Evolutionary conservation across 2,113 vertebrate genomes (phyloP), one percentile per base, ranked within the genome.

Genomic region (Vireo altiloquus): DNA sequence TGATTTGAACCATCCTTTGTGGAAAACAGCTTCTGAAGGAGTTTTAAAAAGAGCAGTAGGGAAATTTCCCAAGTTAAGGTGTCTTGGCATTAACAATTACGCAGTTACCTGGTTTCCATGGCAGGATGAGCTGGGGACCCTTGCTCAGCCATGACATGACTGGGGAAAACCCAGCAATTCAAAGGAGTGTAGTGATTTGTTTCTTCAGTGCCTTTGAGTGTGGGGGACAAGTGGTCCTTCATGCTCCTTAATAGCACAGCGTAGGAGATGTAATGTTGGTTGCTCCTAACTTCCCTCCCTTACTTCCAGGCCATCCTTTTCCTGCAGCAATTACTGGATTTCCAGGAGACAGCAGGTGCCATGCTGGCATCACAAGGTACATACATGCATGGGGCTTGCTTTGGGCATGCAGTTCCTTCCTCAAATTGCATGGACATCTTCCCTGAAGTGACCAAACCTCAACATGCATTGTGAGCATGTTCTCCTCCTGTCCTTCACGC

Each of bases 301-400:
- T 93, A 64, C 68, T 71, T 57, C 8, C 97, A 99, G 99, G 99
- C 99, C 66, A 99, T 99, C 95, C 98, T 99, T 64, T 99, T 99
- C 96, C 98, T 99, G 66, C 99, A 99, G 96, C 99, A 99, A 82
- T 98, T 99, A 92, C 96, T 99, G 95, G 99, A 99, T 97, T 99
- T 99, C 96, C 99, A 99, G 84, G 99, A 99, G 97, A 99, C 99
- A 0, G 99, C 99, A 0, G 99, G 99, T 17, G 99, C 99, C 94
- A 99, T 99, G 99, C 87, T 99, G 95, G 99, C 99, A 46, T 99
- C 99, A 3, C 99, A 99, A 99, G 99, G 99, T 99, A 99, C 33
- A 10, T 49, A 98, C 61, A 22, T 37, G 60, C 68, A 68, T 53
- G 69, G n/a, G 54, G 25, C 61, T 94, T 79, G 35, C 61, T 80